Conservation (phyloP, 1,140 invertebrate species). For the Panulirus ornatus region DNA sequence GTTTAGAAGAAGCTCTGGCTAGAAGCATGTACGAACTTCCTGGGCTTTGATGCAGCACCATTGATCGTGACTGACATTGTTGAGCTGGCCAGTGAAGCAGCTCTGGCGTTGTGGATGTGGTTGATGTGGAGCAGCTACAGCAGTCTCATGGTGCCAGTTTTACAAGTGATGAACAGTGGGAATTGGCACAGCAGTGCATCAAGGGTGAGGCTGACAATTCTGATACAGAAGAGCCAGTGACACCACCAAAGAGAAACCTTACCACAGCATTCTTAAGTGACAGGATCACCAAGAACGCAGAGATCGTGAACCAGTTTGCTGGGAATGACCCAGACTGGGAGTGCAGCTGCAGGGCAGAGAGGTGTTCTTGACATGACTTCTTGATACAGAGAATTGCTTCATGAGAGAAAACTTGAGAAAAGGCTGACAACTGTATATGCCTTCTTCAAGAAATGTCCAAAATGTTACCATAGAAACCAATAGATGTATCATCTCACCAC, state of each 20-base stretch:
- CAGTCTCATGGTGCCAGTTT: not conserved
- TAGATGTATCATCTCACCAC: too few species aligned
- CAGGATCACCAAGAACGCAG: not conserved
- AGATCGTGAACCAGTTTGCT: not conserved
- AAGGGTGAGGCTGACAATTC: not conserved
- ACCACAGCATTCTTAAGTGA: not conserved
- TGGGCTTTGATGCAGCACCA: not conserved
- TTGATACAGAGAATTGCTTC: not conserved
- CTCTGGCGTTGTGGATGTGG: not conserved
- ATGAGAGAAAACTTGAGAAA: not conserved
- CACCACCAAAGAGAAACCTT: not conserved
- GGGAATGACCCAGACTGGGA: not conserved
- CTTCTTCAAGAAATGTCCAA: not conserved
- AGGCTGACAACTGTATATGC: not conserved
- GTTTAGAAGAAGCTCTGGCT: too few species aligned
- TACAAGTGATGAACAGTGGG: not conserved
- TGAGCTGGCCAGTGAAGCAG: not conserved
- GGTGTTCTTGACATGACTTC: not conserved
- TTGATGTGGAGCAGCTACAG: not conserved
- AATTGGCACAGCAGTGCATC: not conserved
- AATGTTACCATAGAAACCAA: too few species aligned
- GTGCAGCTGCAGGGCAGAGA: not conserved
- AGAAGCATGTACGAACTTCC: too few species aligned
- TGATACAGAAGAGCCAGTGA: not conserved
- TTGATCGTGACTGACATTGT: not conserved